A percentile compares a stretch with the other conserved stretches of the same genome.
Evolutionary conservation across 1,140 invertebrate genomes (phyloP).

Genomic region (Drosophila lini): DNA sequence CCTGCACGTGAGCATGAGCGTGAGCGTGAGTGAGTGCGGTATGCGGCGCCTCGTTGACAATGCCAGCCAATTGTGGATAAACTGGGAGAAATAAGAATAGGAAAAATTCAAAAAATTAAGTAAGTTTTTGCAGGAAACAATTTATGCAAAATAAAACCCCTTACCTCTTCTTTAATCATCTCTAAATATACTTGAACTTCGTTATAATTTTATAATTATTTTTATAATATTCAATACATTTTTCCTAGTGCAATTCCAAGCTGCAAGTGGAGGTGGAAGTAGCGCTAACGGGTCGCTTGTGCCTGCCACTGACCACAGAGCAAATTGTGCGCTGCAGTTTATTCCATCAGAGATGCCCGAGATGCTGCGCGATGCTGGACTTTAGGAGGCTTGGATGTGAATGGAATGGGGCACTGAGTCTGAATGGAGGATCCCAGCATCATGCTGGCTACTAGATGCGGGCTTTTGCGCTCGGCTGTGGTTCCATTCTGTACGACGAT

Average conservation of each 20-base stretch:
- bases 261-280: not conserved
- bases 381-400: not conserved
- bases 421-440: conserved; percentile 14
- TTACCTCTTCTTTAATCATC: too few relatives aligned
- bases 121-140: too few relatives aligned
- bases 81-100: not conserved
- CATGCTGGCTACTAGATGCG: conserved; percentile 18
- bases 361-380: conserved; percentile 21
- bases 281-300: conserved; percentile 16
- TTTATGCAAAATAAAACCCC: not conserved
- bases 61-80: conserved; percentile 58
- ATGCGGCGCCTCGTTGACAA: conserved; percentile 61
- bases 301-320: conserved; percentile 50
- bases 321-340: conserved; percentile 63
- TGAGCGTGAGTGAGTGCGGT: conserved; percentile 45
- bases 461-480: conserved; percentile 10
- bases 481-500: conserved; percentile 39
- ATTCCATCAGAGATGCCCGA: conserved; percentile 54
- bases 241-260: not conserved
- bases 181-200: not conserved
- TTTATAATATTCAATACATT: not conserved
- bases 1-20: conserved; percentile 10
- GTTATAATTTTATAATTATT: not conserved
- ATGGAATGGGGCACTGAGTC: conserved; percentile 2
- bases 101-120: not conserved